These are phyloP conservation scores for Melanargia galathea DNA, from an alignment of 2,888 invertebrate species.

Conservation along the genomic window DNA sequence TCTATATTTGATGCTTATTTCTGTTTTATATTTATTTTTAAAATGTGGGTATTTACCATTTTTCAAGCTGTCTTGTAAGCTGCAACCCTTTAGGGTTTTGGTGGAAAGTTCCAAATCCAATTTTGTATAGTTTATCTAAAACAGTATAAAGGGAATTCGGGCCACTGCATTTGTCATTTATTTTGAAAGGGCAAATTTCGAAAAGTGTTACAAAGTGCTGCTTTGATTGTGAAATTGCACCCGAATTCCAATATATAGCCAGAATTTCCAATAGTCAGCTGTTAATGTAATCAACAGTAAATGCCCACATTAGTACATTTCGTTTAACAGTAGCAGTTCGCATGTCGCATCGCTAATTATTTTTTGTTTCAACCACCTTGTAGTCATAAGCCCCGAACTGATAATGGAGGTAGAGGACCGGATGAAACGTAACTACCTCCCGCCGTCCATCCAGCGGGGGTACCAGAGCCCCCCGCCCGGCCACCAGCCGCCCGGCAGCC, in stretches of 20 bases:
- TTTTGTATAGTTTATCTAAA: too few relatives aligned
- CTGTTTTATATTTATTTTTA: conserved; percentile 3
- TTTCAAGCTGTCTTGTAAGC: neutral
- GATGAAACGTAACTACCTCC: conserved; percentile 91
- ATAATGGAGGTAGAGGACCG: conserved; percentile 94
- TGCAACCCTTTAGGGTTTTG: too few relatives aligned
- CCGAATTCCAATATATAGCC: too few relatives aligned
- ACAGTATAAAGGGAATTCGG: too few relatives aligned
- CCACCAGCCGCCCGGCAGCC: conserved; percentile 49
- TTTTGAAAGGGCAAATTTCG: too few relatives aligned
- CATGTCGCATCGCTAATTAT: conserved; percentile 48
- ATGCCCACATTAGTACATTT: neutral
- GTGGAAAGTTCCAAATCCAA: too few relatives aligned
- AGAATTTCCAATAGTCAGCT: too few relatives aligned
- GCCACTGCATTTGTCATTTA: too few relatives aligned
- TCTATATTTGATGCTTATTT: conserved; percentile 15
- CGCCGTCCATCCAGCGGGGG: conserved; percentile 84
- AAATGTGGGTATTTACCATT: conserved; percentile 14
- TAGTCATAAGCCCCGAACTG: conserved; percentile 94
- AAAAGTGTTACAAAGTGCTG: too few relatives aligned
- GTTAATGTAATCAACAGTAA: neutral
- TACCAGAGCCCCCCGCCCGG: conserved; percentile 56
- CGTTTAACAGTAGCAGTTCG: conserved; percentile 26
- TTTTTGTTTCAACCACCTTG: conserved; percentile 49
- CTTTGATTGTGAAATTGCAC: too few relatives aligned